Base-by-base conservation (phyloP, 2,888 invertebrate genomes). In the Siphonodentalium dalli region DNA sequence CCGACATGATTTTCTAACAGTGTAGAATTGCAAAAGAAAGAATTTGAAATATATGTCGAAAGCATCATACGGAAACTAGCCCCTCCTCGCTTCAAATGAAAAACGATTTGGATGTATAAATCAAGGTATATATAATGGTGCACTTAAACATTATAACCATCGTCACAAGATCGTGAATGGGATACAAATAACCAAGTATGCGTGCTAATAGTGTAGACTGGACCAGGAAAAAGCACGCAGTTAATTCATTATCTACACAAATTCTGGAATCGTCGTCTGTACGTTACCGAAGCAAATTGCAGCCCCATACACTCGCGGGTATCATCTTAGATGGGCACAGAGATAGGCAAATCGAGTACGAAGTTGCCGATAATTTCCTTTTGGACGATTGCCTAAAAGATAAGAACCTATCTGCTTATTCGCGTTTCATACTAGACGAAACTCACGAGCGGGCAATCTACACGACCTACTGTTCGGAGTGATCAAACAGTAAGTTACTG, bases 191-290 rank as follows among this genome's bases (percentile, higher is more conserved):
- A 76, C 42, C 67, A 68, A 28, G 74, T 78, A 1, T 55, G 66
- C 11, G 59, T 80, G 3, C 48, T 80, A 0, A 52, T 74, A 13
- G 80, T 74, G 9, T 77, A 81, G 51, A 81, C 80, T 2, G 79
- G 80, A 6, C 78, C 78, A 2, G 81, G 81, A 0, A 81, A 81
- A 54, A 81, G 79, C 48, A 79, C 79, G 4, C 81, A 81, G 60
- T 52, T 81, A 41, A 59, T 64, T 8, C 78, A 80, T 54, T 81
- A 80, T 43, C 52, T 80, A 4, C 56, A 68, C 26, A 3, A 52
- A 63, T 5, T 41, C 58, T 1, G 70, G 71, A 7, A 23, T 61
- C 23, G 70, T 76, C 15, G 72, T 72, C 2, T 79, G 79, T 52
- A 80, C 80, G 0, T 79, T 81, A 47, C 81, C 81, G 8, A 47